A percentile compares a stretch with the other conserved stretches of the same genome.
These are phyloP conservation scores for Oceanodroma tethys DNA, from an alignment of 2,113 vertebrate species.

Conservation along the genomic window DNA sequence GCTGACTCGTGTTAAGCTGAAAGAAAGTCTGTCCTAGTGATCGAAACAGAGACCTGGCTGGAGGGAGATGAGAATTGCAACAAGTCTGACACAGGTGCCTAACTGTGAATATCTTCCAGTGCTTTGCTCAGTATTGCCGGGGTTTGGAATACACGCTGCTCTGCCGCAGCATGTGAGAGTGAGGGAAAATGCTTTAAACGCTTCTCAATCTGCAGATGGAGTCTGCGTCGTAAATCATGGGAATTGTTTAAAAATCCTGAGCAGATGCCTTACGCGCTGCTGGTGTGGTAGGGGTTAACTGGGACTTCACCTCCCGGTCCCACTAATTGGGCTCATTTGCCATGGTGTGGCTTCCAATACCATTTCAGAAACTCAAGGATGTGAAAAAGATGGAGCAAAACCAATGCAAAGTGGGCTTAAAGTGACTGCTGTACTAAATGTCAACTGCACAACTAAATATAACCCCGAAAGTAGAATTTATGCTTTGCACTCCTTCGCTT, in stretches of 20 bases:
- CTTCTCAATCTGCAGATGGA: neutral
- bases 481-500: constrained; percentile 65
- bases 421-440: constrained; percentile 50
- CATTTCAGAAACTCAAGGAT: constrained; percentile 4
- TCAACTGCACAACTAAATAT: constrained; percentile 72
- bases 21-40: neutral
- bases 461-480: constrained; percentile 67
- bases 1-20: neutral
- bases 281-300: constrained; percentile 3
- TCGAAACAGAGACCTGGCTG: neutral
- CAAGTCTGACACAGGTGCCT: neutral
- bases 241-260: neutral
- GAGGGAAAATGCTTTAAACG: neutral
- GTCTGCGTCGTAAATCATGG: neutral
- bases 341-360: constrained; percentile 1
- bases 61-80: neutral
- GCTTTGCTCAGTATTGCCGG: neutral
- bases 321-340: constrained; percentile 41
- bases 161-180: neutral
- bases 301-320: neutral
- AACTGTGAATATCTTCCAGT: neutral
- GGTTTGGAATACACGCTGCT: neutral
- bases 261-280: neutral
- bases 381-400: constrained; percentile 60
- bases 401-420: constrained; percentile 51